phyloP scores from a whole-genome alignment of 2,797 vertebrate species.

The Taeniopygia guttata region DNA sequence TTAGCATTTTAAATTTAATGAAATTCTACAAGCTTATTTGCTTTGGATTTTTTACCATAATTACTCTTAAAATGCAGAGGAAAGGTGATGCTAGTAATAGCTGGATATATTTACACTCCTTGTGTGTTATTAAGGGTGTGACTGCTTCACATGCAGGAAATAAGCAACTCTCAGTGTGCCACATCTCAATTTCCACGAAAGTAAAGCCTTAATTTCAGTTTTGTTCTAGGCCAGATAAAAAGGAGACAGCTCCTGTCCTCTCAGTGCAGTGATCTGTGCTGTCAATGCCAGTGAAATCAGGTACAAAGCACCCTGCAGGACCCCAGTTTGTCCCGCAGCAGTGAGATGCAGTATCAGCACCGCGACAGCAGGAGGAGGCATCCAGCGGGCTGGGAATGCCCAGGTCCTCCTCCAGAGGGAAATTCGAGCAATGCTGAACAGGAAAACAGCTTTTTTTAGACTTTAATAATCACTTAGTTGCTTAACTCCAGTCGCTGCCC shows the following conservation, averaged over 20 bases:
- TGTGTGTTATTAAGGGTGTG: not conserved
- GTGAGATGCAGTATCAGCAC: not conserved
- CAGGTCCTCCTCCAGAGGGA: no score
- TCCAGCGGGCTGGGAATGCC: not conserved
- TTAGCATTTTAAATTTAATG: not conserved
- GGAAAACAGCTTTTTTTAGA: not conserved
- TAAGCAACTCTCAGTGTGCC: not conserved
- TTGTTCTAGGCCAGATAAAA: not conserved
- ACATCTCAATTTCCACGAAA: not conserved
- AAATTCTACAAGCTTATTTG: not conserved
- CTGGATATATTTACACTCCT: not conserved
- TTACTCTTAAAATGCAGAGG: not conserved
- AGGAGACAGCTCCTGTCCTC: not conserved
- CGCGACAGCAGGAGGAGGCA: not conserved
- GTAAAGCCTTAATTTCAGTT: not conserved
- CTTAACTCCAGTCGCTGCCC: not conserved
- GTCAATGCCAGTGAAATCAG: not conserved
- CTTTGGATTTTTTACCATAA: not conserved
- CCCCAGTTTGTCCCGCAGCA: rapidly evolving
- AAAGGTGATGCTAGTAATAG: not conserved
- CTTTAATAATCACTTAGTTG: not conserved
- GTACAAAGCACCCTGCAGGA: not conserved
- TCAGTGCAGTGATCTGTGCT: not conserved
- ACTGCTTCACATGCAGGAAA: not conserved
- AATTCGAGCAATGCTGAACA: not conserved